Conservation (phyloP, 1,140 invertebrate genomes). For the Aplysia californica region DNA sequence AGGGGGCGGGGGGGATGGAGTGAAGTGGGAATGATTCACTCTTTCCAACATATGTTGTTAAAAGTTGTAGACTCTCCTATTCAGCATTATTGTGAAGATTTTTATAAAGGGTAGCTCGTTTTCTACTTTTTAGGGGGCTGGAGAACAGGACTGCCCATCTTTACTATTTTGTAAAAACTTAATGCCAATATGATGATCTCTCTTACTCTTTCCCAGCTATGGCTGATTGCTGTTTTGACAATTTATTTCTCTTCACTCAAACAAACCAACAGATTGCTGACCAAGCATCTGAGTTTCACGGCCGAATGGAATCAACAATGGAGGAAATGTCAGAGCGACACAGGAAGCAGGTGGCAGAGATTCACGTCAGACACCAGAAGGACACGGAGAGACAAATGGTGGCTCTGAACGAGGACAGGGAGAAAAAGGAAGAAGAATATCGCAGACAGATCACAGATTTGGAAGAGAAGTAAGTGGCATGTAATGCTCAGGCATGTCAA, state of each 20-base stretch:
- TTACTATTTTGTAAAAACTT: too few species aligned
- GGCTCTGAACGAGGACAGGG: conserved; percentile 36
- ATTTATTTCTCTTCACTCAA: too few species aligned
- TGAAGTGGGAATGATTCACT: neutral
- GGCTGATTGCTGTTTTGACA: too few species aligned
- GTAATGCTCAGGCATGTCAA: too few species aligned
- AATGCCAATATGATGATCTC: too few species aligned
- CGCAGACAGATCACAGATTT: conserved; percentile 45
- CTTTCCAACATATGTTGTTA: too few species aligned
- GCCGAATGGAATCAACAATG: conserved; percentile 39
- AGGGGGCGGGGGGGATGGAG: too few species aligned
- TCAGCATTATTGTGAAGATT: neutral
- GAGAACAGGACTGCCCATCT: too few species aligned
- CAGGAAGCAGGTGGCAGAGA: conserved; percentile 47
- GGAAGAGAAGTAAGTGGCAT: conserved; percentile 43
- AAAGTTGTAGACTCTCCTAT: too few species aligned
- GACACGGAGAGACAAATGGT: conserved; percentile 50
- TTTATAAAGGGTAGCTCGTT: neutral
- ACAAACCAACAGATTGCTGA: conserved; percentile 49
- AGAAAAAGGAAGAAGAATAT: conserved; percentile 48
- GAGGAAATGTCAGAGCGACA: conserved; percentile 48
- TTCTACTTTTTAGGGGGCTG: too few species aligned
- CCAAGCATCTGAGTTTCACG: conserved; percentile 52
- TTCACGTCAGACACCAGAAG: conserved; percentile 46
- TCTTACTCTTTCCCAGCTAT: too few species aligned